Evolutionary conservation across 35 echinoderm and acorn worm species (phyloP).

Genomic region (Heliocidaris tuberculata): DNA sequence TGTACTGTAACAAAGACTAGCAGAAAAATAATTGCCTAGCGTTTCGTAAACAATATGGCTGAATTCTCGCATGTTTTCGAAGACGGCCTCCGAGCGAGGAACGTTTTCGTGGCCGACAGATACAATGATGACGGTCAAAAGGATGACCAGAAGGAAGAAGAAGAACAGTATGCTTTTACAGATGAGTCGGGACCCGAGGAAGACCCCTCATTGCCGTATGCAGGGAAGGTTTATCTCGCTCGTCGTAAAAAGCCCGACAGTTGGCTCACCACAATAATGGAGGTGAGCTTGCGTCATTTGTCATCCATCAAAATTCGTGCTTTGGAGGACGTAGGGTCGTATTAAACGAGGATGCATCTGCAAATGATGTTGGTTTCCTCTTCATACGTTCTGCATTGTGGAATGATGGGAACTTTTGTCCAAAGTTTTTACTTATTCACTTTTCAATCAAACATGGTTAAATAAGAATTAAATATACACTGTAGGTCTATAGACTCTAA

Average conservation of each 20-base stretch:
- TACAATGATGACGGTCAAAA: slow-evolving; percentile 8
- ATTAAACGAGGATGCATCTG: too few species aligned
- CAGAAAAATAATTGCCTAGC: slow-evolving; percentile 23
- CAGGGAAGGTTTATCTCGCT: slow-evolving; percentile 92
- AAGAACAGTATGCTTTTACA: slow-evolving; percentile 57
- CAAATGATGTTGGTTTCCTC: too few species aligned
- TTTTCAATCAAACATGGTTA: too few species aligned
- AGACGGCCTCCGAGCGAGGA: slow-evolving; percentile 32
- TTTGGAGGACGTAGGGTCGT: too few species aligned
- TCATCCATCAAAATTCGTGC: too few species aligned
- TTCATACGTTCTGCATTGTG: too few species aligned
- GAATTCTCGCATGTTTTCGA: slow-evolving; percentile 29
- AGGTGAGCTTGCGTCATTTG: slow-evolving; percentile 50
- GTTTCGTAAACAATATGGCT: slow-evolving; percentile 27
- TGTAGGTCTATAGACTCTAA: too few species aligned
- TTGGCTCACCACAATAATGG: slow-evolving; percentile 60
- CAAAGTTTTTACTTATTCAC: too few species aligned
- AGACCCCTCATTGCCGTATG: slow-evolving; percentile 74
- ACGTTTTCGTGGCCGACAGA: slow-evolving; percentile 29
- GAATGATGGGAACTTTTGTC: too few species aligned
- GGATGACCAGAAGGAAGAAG: slow-evolving; percentile 44
- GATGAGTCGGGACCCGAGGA: slow-evolving; percentile 81
- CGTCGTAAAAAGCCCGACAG: slow-evolving; percentile 93
- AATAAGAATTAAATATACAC: too few species aligned
- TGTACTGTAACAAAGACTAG: background rate